phyloP scores from a whole-genome alignment of 2,888 invertebrate species.

The Cheilosia impressa region DNA sequence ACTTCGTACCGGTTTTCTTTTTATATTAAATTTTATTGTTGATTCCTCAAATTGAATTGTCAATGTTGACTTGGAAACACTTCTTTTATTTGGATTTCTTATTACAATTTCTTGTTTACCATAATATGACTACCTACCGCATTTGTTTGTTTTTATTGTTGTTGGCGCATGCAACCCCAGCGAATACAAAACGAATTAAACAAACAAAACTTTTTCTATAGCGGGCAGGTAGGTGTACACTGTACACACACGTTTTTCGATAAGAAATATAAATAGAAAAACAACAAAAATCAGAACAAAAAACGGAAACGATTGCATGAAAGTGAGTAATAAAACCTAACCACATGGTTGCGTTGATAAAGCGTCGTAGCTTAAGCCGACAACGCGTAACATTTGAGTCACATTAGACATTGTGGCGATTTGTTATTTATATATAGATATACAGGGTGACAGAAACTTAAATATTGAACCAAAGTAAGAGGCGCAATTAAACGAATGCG shows the following conservation, averaged over 20 bases:
- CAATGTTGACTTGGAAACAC: slow-evolving; percentile 48
- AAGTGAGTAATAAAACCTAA: slow-evolving; percentile 47
- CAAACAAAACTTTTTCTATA: neutral
- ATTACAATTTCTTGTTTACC: slow-evolving; percentile 31
- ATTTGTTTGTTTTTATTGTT: slow-evolving; percentile 56
- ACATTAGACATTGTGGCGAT: slow-evolving; percentile 55
- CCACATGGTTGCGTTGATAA: slow-evolving; percentile 30
- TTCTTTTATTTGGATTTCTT: slow-evolving; percentile 14
- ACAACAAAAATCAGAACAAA: slow-evolving; percentile 18
- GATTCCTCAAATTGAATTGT: slow-evolving; percentile 30
- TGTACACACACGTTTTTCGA: slow-evolving; percentile 39
- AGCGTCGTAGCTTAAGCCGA: slow-evolving; percentile 4
- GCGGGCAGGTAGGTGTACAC: neutral
- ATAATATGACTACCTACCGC: slow-evolving; percentile 26
- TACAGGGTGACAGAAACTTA: neutral
- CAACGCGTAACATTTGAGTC: slow-evolving; percentile 19
- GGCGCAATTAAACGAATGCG: no score
- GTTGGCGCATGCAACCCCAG: slow-evolving; percentile 37
- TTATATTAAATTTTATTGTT: slow-evolving; percentile 53
- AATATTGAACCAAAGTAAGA: no score
- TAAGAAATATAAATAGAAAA: slow-evolving; percentile 29
- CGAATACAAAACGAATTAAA: slow-evolving; percentile 18
- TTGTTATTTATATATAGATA: neutral
- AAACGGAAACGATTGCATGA: slow-evolving; percentile 51
- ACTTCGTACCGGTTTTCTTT: slow-evolving; percentile 27